These are phyloP conservation scores for Smithornis capensis DNA, from an alignment of 2,113 vertebrate species.

Conservation along the genomic window DNA sequence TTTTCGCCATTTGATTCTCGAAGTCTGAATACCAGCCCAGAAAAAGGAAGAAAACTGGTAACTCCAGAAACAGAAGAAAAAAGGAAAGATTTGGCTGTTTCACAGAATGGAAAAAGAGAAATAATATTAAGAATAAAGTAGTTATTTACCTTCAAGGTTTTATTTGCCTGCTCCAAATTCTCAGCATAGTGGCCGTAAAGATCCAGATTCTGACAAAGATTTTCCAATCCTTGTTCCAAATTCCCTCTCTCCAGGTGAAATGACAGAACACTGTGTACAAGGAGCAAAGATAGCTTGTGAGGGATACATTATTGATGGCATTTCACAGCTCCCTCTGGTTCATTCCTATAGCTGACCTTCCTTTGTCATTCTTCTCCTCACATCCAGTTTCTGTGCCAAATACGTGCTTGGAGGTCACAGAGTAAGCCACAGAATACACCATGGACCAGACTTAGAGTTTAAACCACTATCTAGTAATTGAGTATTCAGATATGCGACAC, in stretches of 20 bases:
- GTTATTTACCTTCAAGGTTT: constrained; percentile 78
- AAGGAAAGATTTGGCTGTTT: not conserved
- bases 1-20: not conserved
- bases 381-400: not conserved
- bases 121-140: not conserved
- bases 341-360: not conserved
- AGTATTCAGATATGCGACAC: not conserved
- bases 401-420: not conserved
- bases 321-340: not conserved
- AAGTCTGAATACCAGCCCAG: not conserved
- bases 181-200: constrained; percentile 83
- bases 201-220: constrained; percentile 81
- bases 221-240: constrained; percentile 78
- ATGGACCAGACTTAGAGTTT: not conserved
- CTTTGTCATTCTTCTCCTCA: not conserved
- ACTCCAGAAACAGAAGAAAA: not conserved
- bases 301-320: not conserved
- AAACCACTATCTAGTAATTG: not conserved
- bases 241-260: constrained; percentile 80
- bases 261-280: constrained; percentile 76
- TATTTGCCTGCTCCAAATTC: constrained; percentile 81
- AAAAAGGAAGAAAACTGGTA: not conserved
- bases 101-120: not conserved
- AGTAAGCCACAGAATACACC: not conserved
- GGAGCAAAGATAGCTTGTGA: not conserved